These are phyloP conservation scores for Harpagoxenus sublaevis DNA, from an alignment of 2,888 invertebrate species.

Conservation along the genomic window DNA sequence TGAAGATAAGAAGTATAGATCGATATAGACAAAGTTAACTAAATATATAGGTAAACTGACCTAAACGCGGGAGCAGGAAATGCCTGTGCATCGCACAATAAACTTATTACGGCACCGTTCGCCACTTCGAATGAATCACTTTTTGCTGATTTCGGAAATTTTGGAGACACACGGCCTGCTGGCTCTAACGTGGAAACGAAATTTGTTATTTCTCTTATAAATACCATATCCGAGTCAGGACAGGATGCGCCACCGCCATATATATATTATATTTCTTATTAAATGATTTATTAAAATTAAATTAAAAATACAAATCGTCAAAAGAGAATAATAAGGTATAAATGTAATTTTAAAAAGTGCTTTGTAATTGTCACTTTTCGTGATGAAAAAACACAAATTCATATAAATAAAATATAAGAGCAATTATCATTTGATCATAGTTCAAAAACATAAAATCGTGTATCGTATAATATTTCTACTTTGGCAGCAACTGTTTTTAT, in stretches of 20 bases:
- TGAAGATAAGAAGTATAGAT: background rate
- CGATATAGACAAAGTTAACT: background rate
- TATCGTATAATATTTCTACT: background rate
- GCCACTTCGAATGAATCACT: conserved; percentile 81
- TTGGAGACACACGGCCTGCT: conserved; percentile 84
- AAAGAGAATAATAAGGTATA: background rate
- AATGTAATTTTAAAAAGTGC: background rate
- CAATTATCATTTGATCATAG: background rate
- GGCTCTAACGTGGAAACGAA: conserved; percentile 80
- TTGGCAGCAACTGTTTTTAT: background rate
- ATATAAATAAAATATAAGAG: conserved; percentile 10
- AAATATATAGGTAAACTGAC: conserved; percentile 73
- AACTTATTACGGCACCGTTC: conserved; percentile 82
- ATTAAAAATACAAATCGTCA: background rate
- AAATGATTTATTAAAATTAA: conserved; percentile 17
- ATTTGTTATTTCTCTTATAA: conserved; percentile 23
- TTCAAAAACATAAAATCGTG: background rate
- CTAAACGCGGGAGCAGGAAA: conserved; percentile 83
- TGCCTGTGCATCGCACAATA: conserved; percentile 84
- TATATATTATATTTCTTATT: conserved; percentile 3
- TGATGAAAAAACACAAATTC: background rate
- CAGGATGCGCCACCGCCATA: conserved; percentile 57
- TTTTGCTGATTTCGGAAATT: conserved; percentile 87
- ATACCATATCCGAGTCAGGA: conserved; percentile 5
- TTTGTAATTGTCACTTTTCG: background rate